Evolutionary conservation across 2,113 vertebrate species (phyloP).

Genomic region (Pipa parva): DNA sequence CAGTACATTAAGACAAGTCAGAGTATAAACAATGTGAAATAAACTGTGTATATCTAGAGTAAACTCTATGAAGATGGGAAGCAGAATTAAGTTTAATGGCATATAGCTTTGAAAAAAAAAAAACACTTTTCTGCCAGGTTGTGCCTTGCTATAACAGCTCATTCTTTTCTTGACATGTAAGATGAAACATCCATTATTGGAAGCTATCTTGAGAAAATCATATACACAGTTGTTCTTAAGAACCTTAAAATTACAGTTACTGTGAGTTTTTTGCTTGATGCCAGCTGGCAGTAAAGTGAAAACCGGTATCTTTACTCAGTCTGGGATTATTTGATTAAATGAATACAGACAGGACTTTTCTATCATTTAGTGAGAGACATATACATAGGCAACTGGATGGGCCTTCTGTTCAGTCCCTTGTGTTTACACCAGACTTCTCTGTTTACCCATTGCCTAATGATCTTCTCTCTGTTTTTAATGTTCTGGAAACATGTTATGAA

Average conservation of each 20-base stretch:
- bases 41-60: conserved; percentile 30
- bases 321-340: conserved; percentile 13
- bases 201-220: conserved; percentile 9
- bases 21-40: conserved; percentile 25
- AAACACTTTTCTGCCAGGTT: conserved; percentile 1
- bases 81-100: conserved; percentile 23
- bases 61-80: conserved; percentile 18
- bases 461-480: conserved; percentile 17
- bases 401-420: conserved; percentile 1
- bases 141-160: conserved; percentile 19
- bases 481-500: conserved; percentile 16
- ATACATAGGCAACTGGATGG: conserved; percentile 13
- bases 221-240: conserved; percentile 18
- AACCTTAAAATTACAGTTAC: conserved; percentile 14
- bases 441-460: conserved; percentile 29
- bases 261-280: not conserved
- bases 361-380: conserved; percentile 23
- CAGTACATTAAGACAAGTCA: conserved; percentile 30
- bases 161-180: conserved; percentile 18
- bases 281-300: conserved; percentile 24
- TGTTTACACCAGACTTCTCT: conserved; percentile 28
- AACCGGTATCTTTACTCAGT: conserved; percentile 16
- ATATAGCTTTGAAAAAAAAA: not conserved
- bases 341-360: conserved; percentile 27
- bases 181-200: not conserved